Base-by-base conservation (phyloP, 53 echinoderm and acorn worm species). In the Temnopleurus reevesii region DNA sequence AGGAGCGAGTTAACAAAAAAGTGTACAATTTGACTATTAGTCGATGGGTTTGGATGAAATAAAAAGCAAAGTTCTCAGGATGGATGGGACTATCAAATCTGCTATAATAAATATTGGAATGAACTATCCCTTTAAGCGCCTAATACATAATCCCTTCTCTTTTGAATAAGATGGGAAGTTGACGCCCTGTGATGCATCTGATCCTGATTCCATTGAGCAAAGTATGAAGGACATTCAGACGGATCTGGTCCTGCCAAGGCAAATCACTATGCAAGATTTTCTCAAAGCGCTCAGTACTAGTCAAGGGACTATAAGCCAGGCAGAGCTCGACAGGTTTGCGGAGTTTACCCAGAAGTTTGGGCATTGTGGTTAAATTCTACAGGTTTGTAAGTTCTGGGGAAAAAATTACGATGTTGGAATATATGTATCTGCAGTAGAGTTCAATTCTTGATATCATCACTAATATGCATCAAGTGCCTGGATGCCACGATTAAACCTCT, bases 331-430 rank as follows among this genome's bases (percentile, higher is more conserved):
- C 21, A 93, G 87, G 58, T 98, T 98, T 87, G 41, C 93, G 34
- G 94, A 94, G 30, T 98, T 98, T 47, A 95, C 98, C 21, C 71
- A 82, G 18, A 84, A 93, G 28, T 93, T 94, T 86, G 95, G 98
- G 44, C 95, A 93, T 19, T 95, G 89, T 87, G 97, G 94, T 2
- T 93, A 45, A 41, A 71, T 49, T 49, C 15, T 15, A 49, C 10
- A 71, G n/a, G n/a, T n/a, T n/a, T n/a, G n/a, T n/a, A n/a, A n/a
- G n/a, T n/a, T n/a, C n/a, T n/a, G n/a, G n/a, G n/a, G n/a, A n/a
- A n/a, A n/a, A n/a, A n/a, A n/a, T n/a, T n/a, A n/a, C n/a, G n/a
- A n/a, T n/a, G n/a, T n/a, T n/a, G n/a, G n/a, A n/a, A n/a, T n/a
- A n/a, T n/a, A n/a, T n/a, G n/a, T n/a, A n/a, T n/a, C n/a, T n/a